A percentile compares a stretch with the other conserved stretches of the same genome.
Evolutionary conservation across 2,113 vertebrate genomes (phyloP).

Genomic region (Strigops habroptila): DNA sequence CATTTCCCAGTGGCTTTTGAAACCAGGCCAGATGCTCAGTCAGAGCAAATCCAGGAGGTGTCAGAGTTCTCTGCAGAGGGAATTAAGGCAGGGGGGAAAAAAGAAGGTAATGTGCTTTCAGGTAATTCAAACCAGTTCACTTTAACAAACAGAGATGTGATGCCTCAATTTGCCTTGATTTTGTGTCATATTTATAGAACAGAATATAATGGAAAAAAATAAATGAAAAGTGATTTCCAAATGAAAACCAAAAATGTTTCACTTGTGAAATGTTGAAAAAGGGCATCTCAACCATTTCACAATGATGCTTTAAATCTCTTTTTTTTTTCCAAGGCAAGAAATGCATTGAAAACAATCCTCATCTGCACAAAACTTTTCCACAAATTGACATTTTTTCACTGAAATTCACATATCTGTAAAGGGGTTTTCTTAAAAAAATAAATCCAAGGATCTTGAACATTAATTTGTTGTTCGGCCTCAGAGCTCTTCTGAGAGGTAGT

Average conservation of each 20-base stretch:
- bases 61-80: constrained; percentile 4
- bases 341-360: constrained; percentile 24
- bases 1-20: not conserved
- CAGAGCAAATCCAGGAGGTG: not conserved
- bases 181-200: constrained; percentile 46
- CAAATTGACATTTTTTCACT: constrained; percentile 39
- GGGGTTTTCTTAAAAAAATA: not conserved
- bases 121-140: constrained; percentile 13
- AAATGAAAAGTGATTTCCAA: constrained; percentile 52
- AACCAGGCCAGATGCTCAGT: not conserved
- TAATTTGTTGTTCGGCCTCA: constrained; percentile 62
- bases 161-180: constrained; percentile 53
- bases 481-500: constrained; percentile 52
- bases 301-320: constrained; percentile 19
- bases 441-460: constrained; percentile 40
- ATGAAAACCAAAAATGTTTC: constrained; percentile 48
- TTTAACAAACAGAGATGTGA: constrained; percentile 15
- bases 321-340: not conserved
- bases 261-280: constrained; percentile 23
- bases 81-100: not conserved
- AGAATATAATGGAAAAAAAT: constrained; percentile 40
- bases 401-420: constrained; percentile 19
- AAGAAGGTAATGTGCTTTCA: not conserved
- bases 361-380: constrained; percentile 31
- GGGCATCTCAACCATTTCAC: constrained; percentile 32